Evolutionary conservation across 2,797 vertebrate genomes (phyloP).

Genomic region (Thalassophryne amazonica): DNA sequence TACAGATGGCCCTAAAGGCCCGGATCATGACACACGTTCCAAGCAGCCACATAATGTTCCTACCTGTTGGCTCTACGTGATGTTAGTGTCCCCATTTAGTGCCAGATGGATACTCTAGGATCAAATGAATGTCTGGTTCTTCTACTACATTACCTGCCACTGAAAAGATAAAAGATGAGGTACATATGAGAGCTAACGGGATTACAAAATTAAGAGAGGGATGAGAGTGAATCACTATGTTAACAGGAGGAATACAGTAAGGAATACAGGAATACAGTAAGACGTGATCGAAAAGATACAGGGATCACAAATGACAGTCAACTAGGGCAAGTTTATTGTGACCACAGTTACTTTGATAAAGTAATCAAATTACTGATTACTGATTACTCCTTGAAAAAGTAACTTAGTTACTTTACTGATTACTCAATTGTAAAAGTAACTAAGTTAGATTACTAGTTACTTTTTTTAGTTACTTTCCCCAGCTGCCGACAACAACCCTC

Average conservation of each 20-base stretch:
- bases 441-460: too few relatives aligned
- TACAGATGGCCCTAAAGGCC: neutral
- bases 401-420: too few relatives aligned
- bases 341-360: too few relatives aligned
- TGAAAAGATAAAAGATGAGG: constrained; percentile 33
- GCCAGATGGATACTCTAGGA: constrained; percentile 84
- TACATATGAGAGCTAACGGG: neutral
- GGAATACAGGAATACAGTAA: neutral
- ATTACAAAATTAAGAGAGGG: too few relatives aligned
- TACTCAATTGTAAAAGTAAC: too few relatives aligned
- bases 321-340: too few relatives aligned
- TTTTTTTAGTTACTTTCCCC: too few relatives aligned
- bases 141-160: constrained; percentile 81
- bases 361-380: too few relatives aligned
- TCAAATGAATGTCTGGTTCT: constrained; percentile 84
- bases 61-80: constrained; percentile 85
- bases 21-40: neutral
- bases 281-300: neutral
- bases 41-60: neutral
- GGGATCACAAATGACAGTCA: neutral
- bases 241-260: neutral
- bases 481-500: too few relatives aligned
- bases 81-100: constrained; percentile 78
- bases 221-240: neutral
- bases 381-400: too few relatives aligned